These are phyloP conservation scores for Parochlus steinenii DNA, from an alignment of 2,888 invertebrate species.

Conservation along the genomic window DNA sequence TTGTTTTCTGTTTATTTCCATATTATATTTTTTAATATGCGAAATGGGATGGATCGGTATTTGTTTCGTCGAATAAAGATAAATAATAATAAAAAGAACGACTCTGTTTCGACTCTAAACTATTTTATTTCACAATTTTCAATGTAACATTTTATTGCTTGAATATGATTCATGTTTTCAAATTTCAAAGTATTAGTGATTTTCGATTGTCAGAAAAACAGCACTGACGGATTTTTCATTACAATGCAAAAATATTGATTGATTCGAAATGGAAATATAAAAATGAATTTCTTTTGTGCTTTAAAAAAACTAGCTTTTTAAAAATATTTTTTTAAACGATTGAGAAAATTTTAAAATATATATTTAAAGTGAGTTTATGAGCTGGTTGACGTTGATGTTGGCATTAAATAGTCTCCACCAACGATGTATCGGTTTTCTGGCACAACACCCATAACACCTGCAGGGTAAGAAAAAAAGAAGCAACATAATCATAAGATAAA, in stretches of 20 bases:
- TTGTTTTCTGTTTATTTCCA: no score
- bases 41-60: no score
- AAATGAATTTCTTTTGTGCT: not conserved
- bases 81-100: no score
- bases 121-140: no score
- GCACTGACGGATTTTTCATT: no score
- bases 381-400: constrained; percentile 28
- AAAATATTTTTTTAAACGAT: constrained; percentile 18
- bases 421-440: constrained; percentile 47
- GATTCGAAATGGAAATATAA: not conserved
- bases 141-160: no score
- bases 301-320: constrained; percentile 2
- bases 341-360: constrained; percentile 12
- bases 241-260: not conserved
- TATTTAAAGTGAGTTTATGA: constrained; percentile 11
- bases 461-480: constrained; percentile 28
- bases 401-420: constrained; percentile 41
- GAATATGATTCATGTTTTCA: no score
- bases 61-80: no score
- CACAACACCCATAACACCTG: constrained; percentile 47
- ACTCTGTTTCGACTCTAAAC: no score
- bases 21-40: no score
- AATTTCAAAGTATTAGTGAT: no score
- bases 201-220: no score
- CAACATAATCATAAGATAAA: constrained; percentile 11